A percentile compares a stretch with the other conserved stretches of the same genome.
phyloP scores from a whole-genome alignment of 2,797 vertebrate genomes.

The Oryzias sinensis region DNA sequence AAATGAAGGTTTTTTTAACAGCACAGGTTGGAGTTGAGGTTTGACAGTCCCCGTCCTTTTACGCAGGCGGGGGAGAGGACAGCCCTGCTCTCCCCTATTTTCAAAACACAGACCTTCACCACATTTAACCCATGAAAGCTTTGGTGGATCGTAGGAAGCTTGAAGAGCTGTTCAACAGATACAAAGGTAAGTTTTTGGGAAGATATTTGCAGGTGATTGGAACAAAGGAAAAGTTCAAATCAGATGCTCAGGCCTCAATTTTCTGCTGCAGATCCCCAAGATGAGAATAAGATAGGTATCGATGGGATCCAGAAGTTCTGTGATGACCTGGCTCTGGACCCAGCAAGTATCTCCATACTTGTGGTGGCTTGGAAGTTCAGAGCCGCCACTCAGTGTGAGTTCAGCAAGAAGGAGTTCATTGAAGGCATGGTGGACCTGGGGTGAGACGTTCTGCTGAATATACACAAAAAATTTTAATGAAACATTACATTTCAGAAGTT shows the following conservation, averaged over 20 bases:
- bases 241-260: background rate
- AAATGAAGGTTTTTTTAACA: slow-evolving; percentile 53
- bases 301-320: slow-evolving; percentile 97
- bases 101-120: slow-evolving; percentile 88
- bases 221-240: too few species aligned
- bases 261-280: slow-evolving; percentile 85
- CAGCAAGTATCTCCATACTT: slow-evolving; percentile 91
- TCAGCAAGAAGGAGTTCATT: slow-evolving; percentile 95
- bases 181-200: slow-evolving; percentile 82
- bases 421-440: slow-evolving; percentile 95
- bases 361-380: slow-evolving; percentile 96
- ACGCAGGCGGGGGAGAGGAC: slow-evolving; percentile 92
- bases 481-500: background rate
- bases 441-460: slow-evolving; percentile 70
- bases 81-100: slow-evolving; percentile 92
- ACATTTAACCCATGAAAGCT: slow-evolving; percentile 92
- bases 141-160: slow-evolving; percentile 91
- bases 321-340: slow-evolving; percentile 91
- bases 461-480: background rate
- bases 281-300: slow-evolving; percentile 97
- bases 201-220: background rate
- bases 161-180: slow-evolving; percentile 90
- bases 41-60: slow-evolving; percentile 93
- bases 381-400: slow-evolving; percentile 96
- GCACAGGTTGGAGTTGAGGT: slow-evolving; percentile 95